These are phyloP conservation scores for Sparidentex hasta DNA, from an alignment of 2,797 vertebrate species.

Conservation along the genomic window DNA sequence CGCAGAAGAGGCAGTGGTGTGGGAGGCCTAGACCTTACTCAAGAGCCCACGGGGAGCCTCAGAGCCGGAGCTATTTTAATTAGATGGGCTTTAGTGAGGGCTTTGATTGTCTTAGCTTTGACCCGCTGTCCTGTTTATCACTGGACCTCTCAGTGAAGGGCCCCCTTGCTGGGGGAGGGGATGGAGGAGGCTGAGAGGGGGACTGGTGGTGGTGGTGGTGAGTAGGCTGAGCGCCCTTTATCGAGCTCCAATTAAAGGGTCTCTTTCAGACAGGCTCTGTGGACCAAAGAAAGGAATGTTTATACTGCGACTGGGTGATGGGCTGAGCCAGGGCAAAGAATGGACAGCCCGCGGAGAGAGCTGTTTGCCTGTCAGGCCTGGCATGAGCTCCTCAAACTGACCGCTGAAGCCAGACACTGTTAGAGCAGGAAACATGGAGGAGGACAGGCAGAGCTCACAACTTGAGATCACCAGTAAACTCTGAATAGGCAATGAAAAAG, in stretches of 20 bases:
- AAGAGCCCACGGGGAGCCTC: conserved; percentile 59
- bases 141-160: conserved; percentile 72
- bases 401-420: conserved; percentile 47
- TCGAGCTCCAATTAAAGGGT: conserved; percentile 85
- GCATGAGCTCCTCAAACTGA: conserved; percentile 70
- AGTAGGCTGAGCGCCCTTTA: conserved; percentile 72
- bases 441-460: conserved; percentile 5
- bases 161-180: conserved; percentile 53
- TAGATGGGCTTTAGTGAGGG: conserved; percentile 73
- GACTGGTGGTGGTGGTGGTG: conserved; percentile 33
- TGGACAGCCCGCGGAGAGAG: conserved; percentile 72
- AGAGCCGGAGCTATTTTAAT: conserved; percentile 79
- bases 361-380: conserved; percentile 76
- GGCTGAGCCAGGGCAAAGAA: conserved; percentile 73
- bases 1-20: conserved; percentile 38
- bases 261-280: conserved; percentile 83
- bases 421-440: conserved; percentile 31
- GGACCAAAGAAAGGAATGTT: conserved; percentile 86
- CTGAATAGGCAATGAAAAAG: not conserved
- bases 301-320: conserved; percentile 82
- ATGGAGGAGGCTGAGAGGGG: conserved; percentile 49
- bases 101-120: conserved; percentile 81
- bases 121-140: conserved; percentile 78
- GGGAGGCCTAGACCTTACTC: conserved; percentile 44
- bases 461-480: conserved; percentile 22